A percentile compares a stretch with the other conserved stretches of the same genome.
These are phyloP conservation scores for Eristalis pertinax DNA, from an alignment of 2,888 invertebrate genomes.

Conservation along the genomic window DNA sequence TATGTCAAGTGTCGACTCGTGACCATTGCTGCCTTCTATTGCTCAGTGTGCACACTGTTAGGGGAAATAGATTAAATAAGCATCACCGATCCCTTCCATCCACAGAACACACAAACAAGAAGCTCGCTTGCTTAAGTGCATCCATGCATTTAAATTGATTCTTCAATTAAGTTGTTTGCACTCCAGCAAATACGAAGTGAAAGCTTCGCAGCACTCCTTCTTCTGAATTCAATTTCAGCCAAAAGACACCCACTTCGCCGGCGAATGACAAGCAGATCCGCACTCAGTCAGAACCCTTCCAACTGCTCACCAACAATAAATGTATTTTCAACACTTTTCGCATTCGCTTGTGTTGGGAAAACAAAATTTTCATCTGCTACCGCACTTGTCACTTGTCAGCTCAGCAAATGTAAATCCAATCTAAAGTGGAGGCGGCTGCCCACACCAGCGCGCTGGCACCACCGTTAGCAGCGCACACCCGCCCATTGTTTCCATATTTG, in stretches of 20 bases:
- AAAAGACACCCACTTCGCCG: background rate
- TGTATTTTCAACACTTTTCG: conserved; percentile 61
- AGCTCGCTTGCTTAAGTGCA: background rate
- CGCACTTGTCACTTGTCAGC: conserved; percentile 72
- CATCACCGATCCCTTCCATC: no score
- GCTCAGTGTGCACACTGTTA: no score
- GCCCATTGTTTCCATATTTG: conserved; percentile 34
- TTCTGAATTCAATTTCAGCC: conserved; percentile 50
- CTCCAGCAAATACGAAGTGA: conserved; percentile 49
- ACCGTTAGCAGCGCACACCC: background rate
- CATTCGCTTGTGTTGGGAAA: conserved; percentile 48
- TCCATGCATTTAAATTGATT: conserved; percentile 50
- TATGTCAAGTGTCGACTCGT: no score
- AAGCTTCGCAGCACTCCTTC: conserved; percentile 26
- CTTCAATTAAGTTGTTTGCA: conserved; percentile 67
- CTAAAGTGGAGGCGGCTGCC: conserved; percentile 60
- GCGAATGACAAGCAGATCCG: background rate
- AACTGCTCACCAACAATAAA: conserved; percentile 10
- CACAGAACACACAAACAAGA: no score
- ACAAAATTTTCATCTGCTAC: conserved; percentile 70
- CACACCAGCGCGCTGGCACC: background rate
- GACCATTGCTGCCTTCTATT: no score
- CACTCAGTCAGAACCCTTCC: background rate
- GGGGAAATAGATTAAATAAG: no score
- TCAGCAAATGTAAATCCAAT: conserved; percentile 73